Conservation (phyloP, 2,888 invertebrate genomes). For the Synergus umbraculus region DNA sequence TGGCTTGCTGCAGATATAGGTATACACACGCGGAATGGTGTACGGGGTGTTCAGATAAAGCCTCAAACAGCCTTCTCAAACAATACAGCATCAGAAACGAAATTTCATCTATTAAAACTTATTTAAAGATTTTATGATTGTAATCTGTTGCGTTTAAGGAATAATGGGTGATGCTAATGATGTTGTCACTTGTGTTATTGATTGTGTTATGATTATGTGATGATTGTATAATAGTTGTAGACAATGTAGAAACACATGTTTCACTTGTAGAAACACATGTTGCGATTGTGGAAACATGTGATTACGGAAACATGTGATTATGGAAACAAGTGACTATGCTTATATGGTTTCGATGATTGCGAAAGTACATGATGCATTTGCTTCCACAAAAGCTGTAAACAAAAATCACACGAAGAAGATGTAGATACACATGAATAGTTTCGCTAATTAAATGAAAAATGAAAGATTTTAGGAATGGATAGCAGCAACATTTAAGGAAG, state of each 20-base stretch:
- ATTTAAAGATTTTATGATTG: not conserved
- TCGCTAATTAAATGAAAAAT: not conserved
- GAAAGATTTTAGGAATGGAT: not conserved
- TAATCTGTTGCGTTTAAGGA: not conserved
- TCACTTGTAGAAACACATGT: not conserved
- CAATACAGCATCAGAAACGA: not conserved
- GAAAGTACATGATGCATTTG: not conserved
- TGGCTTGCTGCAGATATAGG: slow-evolving; percentile 56
- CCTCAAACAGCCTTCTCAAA: slow-evolving; percentile 1
- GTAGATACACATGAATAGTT: not conserved
- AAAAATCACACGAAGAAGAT: no score
- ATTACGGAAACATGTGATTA: no score
- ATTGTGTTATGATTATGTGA: not conserved
- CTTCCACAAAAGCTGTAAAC: no score
- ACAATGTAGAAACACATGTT: not conserved
- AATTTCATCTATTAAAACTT: not conserved
- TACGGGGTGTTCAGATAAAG: slow-evolving; percentile 66
- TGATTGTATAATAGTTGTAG: no score
- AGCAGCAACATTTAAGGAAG: not conserved
- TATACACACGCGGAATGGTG: slow-evolving; percentile 64
- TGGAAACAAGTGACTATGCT: no score
- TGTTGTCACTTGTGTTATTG: not conserved
- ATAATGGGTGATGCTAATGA: not conserved
- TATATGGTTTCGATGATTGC: not conserved
- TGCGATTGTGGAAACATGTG: not conserved